A percentile compares a stretch with the other conserved stretches of the same genome.
Evolutionary conservation across 2,797 vertebrate genomes (phyloP).

Genomic region (Apogon talboti): DNA sequence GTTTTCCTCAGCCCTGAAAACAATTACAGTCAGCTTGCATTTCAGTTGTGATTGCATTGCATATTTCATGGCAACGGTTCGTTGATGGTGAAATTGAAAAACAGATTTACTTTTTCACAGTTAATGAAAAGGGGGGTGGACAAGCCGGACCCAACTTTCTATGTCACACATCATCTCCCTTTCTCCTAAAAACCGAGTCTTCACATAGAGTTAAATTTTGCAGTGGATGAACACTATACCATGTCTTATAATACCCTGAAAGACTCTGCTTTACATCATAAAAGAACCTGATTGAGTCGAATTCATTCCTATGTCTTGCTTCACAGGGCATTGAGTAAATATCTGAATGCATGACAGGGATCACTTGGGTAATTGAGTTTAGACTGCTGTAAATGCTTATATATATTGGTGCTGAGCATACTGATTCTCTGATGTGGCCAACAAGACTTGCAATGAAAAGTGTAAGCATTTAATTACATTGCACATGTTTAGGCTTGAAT

Average conservation of each 20-base stretch:
- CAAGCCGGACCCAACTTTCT: slow-evolving; percentile 1
- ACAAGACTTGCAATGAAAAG: too few species aligned
- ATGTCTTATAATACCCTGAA: not conserved
- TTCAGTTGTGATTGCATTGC: slow-evolving; percentile 48
- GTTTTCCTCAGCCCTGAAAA: slow-evolving; percentile 55
- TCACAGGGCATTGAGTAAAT: too few species aligned
- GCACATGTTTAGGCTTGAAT: too few species aligned
- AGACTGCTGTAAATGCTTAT: too few species aligned
- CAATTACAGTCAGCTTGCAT: slow-evolving; percentile 55
- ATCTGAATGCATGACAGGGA: too few species aligned
- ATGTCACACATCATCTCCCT: slow-evolving; percentile 26
- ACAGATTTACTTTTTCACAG: slow-evolving; percentile 54
- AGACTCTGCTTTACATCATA: too few species aligned
- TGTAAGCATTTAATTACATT: too few species aligned
- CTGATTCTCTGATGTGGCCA: too few species aligned
- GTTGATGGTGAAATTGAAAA: slow-evolving; percentile 57
- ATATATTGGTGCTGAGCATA: too few species aligned
- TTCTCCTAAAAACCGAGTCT: not conserved
- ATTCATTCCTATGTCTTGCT: too few species aligned
- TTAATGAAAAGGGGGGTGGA: slow-evolving; percentile 33
- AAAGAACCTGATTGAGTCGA: too few species aligned
- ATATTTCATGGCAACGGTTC: slow-evolving; percentile 54
- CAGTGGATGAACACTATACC: slow-evolving; percentile 1
- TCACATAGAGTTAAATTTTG: slow-evolving; percentile 1
- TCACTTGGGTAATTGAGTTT: too few species aligned